Percentiles rank a stretch among this genome's conserved stretches.
These are phyloP conservation scores for Mechanitis messenoides DNA, from an alignment of 2,888 invertebrate genomes.

Conservation along the genomic window DNA sequence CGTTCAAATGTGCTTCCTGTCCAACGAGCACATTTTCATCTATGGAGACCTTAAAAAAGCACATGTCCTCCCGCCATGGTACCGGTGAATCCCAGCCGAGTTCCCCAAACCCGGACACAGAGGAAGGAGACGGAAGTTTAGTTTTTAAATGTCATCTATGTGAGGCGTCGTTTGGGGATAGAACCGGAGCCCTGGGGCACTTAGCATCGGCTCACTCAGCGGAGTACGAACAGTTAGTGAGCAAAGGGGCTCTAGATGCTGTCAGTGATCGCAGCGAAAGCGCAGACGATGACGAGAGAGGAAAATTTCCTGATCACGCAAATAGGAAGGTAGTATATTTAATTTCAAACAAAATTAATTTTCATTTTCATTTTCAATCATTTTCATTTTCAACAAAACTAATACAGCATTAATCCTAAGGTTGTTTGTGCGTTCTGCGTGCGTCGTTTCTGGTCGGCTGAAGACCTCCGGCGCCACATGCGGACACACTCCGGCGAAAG, in stretches of 20 bases:
- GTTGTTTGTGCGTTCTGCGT: conserved; percentile 94
- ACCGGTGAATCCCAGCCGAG: conserved; percentile 63
- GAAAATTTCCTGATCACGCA: conserved; percentile 90
- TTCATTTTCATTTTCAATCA: no score
- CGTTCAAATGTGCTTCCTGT: conserved; percentile 87
- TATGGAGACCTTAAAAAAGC: conserved; percentile 86
- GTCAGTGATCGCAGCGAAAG: conserved; percentile 81
- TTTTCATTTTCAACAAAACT: neutral
- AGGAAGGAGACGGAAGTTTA: conserved; percentile 75
- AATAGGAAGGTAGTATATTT: conserved; percentile 82
- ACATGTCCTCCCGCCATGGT: conserved; percentile 84
- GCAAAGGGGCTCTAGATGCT: conserved; percentile 83
- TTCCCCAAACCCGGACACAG: conserved; percentile 57
- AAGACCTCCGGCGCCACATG: conserved; percentile 95
- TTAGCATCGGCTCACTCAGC: conserved; percentile 84
- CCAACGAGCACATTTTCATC: conserved; percentile 90
- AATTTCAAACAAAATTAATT: no score
- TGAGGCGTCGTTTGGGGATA: conserved; percentile 88
- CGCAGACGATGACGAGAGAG: conserved; percentile 80
- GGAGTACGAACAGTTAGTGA: conserved; percentile 88
- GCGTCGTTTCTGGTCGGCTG: conserved; percentile 96
- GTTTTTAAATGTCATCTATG: conserved; percentile 96
- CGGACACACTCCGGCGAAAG: conserved; percentile 94
- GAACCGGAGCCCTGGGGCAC: conserved; percentile 88
- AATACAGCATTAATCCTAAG: conserved; percentile 45